Evolutionary conservation across 2,888 invertebrate genomes (phyloP).

Genomic region (Drosophila buzzatii): DNA sequence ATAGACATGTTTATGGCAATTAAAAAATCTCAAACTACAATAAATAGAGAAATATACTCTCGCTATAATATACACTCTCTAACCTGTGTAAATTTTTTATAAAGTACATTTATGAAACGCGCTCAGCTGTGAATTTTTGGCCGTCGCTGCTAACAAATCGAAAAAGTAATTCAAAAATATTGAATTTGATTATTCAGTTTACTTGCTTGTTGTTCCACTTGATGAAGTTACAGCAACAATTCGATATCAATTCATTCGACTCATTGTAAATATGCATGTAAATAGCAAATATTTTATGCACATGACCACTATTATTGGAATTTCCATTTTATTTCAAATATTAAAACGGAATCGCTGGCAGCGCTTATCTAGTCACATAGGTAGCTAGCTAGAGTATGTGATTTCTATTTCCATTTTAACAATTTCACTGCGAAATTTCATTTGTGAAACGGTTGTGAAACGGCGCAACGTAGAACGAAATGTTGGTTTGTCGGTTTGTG

Average conservation of each 20-base stretch:
- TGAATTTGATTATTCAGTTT: slow-evolving; percentile 12
- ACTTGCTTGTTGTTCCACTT: slow-evolving; percentile 4
- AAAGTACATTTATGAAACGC: neutral
- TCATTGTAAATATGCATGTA: slow-evolving; percentile 14
- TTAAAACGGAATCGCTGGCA: slow-evolving; percentile 40
- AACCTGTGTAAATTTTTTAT: neutral
- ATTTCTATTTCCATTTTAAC: slow-evolving; percentile 19
- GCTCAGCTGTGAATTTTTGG: neutral
- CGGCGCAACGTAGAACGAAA: slow-evolving; percentile 6
- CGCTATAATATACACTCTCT: neutral
- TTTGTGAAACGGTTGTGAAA: slow-evolving; percentile 39
- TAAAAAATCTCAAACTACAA: neutral
- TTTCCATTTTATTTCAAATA: slow-evolving; percentile 11
- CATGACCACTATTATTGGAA: slow-evolving; percentile 12
- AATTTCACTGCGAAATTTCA: slow-evolving; percentile 38
- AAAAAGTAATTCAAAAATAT: slow-evolving; percentile 2
- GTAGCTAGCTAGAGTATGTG: slow-evolving; percentile 21
- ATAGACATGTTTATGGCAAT: neutral
- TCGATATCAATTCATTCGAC: neutral
- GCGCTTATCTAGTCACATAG: slow-evolving; percentile 59
- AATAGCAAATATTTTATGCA: slow-evolving; percentile 36
- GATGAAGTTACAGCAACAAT: neutral
- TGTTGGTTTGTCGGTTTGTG: slow-evolving; percentile 1
- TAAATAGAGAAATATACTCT: neutral
- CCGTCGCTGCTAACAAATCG: neutral